Base-by-base conservation (phyloP, 2,888 invertebrate genomes). In the Hemicrepidius hirtus region DNA sequence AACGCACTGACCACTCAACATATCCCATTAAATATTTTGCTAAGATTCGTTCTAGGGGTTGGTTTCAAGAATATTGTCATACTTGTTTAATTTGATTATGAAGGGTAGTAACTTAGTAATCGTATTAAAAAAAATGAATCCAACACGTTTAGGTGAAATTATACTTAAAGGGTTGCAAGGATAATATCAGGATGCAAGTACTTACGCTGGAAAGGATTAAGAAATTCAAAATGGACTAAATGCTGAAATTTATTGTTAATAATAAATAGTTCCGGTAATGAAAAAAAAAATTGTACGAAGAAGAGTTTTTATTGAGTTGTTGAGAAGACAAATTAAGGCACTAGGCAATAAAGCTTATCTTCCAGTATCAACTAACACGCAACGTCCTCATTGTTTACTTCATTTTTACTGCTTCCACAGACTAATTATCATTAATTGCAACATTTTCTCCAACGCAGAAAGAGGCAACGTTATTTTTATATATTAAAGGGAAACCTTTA, bases 351-450 rank as follows among this genome's bases (percentile, higher is more conserved):
- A 46, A 50, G 50, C 10, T 50, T 50, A 24, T 18, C 50, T 50
- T 24, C 24, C 50, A 50, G 50, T 50, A 50, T 50, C 50, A 50
- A 50, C 50, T 24, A 24, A 24, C 50, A 50, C 50, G 50, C 50
- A 50, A 50, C 50, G 50, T 50, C 24, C 24, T 50, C 50, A 50
- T 50, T 50, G 50, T 50, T 50, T 50, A 50, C 50, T 50, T 24
- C 50, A 50, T 50, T 50, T 50, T 50, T 50, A 24, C 50, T 13
- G 50, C 50, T 50, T 46, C 50, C 24, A 50, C 50, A 50, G n/a
- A 50, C 50, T 50, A 50, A 50, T 50, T 50, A 50, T 50, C 50
- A 50, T 50, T 50, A 50, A 50, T 50, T 50, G 50, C 24, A 24
- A 50, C 50, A 50, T 50, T 50, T 50, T 50, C 16, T 50, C 24